Base-by-base conservation (phyloP, 1,140 invertebrate species). In the Temnothorax curvispinosus region DNA sequence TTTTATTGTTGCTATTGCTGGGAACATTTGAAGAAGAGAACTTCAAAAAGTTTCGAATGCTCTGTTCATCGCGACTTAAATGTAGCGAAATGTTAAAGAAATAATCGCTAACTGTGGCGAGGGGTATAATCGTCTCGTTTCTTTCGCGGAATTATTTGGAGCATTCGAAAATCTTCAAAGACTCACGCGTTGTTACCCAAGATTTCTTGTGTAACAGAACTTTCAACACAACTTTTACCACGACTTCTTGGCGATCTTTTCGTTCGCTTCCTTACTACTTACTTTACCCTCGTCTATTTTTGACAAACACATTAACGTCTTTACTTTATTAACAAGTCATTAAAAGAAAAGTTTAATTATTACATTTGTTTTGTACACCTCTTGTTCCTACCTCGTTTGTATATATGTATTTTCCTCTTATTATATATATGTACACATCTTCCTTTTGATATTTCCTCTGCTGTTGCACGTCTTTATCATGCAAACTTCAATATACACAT, bases 261-360 rank as follows among this genome's bases (percentile, higher is more conserved):
- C 54, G 47, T 74, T 62, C 7, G 52, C 27, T 87, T 67, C 21
- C 85, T 75, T 77, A 56, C 35, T 89, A 47, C 81, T 88, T 85
- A 54, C 69, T 64, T 74, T 84, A 67, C 50, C 69, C 72, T 89
- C 35, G 54, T 41, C 75, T 80, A 38, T 85, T 90, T 86, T 71
- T 64, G 50, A 58, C 56, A 67, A 64, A 54, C 27, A 76, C 65
- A 89, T 44, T 87, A 88, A 82, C 44, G 35, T 62, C 44, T 69
- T 60, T 38, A 56, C 75, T 52, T 67, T 41, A 85, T 82, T 90
- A 90, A 90, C 84, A 44, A 62, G 56, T 56, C 41, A 27, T 67
- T 67, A 85, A 85, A 44, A 76, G 27, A 47, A 44, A 85, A 54
- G n/a, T 27, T 71, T 62, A 21, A 69, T 35, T 82, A 78, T 89